Evolutionary conservation across 2,797 vertebrate genomes (phyloP).

Genomic region (Cyprinodon diabolis): DNA sequence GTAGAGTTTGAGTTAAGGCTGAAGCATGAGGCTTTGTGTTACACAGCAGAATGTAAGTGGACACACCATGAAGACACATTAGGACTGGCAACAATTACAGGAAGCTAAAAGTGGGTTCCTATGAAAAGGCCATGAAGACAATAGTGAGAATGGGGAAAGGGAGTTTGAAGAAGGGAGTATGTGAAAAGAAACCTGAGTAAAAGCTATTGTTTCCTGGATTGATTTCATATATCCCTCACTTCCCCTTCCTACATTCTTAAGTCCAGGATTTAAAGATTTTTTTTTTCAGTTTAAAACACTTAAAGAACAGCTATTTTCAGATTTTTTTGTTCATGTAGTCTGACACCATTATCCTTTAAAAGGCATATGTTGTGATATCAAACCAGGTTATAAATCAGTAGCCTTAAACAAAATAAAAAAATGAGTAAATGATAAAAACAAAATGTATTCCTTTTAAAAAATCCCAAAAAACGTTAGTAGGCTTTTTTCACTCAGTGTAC

Average conservation of each 20-base stretch:
- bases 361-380: not conserved
- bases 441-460: not conserved
- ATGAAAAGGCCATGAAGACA: slow-evolving; percentile 35
- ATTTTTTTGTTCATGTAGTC: slow-evolving; percentile 49
- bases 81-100: slow-evolving; percentile 47
- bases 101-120: slow-evolving; percentile 36
- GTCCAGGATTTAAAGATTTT: slow-evolving; percentile 45
- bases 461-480: not conserved
- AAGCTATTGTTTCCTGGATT: slow-evolving; percentile 36
- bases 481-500: not conserved
- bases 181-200: slow-evolving; percentile 23
- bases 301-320: slow-evolving; percentile 16
- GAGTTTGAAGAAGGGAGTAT: slow-evolving; percentile 10
- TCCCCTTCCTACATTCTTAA: not conserved
- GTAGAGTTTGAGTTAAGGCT: slow-evolving; percentile 53
- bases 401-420: slow-evolving; percentile 17
- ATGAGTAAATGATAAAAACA: not conserved
- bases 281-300: slow-evolving; percentile 25
- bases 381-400: slow-evolving; percentile 9
- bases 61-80: slow-evolving; percentile 31
- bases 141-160: slow-evolving; percentile 30
- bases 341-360: slow-evolving; percentile 39
- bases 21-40: slow-evolving; percentile 52
- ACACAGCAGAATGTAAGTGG: slow-evolving; percentile 55
- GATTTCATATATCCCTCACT: slow-evolving; percentile 23